A percentile compares a stretch with the other conserved stretches of the same genome.
These are phyloP conservation scores for Eurosta solidaginis DNA, from an alignment of 1,140 invertebrate species.

Conservation along the genomic window DNA sequence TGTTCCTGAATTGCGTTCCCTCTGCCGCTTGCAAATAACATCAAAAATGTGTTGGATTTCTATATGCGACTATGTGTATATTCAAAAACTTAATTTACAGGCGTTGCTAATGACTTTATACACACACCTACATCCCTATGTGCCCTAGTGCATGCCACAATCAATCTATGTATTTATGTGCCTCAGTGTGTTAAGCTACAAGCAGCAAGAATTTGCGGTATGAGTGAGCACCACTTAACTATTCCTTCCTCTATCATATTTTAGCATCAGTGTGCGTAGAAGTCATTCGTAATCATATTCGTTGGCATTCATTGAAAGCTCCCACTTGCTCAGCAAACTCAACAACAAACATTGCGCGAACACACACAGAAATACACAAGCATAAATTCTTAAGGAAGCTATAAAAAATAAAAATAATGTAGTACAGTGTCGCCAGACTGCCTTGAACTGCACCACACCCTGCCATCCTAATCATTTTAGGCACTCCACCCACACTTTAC, in stretches of 20 bases:
- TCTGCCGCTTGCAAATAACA: no score
- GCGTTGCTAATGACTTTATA: constrained; percentile 34
- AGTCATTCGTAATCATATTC: background rate
- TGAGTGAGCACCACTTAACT: constrained; percentile 37
- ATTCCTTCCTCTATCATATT: constrained; percentile 38
- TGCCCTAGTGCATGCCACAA: background rate
- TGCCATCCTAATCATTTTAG: background rate
- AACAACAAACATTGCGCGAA: background rate
- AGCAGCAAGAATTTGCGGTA: constrained; percentile 32
- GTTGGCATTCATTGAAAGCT: background rate
- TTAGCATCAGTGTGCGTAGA: constrained; percentile 28
- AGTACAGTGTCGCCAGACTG: background rate
- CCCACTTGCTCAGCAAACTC: no score
- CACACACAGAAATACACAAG: background rate
- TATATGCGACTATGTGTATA: background rate
- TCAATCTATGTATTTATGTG: background rate
- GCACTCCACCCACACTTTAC: background rate
- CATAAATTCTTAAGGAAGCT: no score
- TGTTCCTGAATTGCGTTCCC: background rate
- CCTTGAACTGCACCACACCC: constrained; percentile 10
- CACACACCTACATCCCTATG: background rate
- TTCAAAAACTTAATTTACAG: constrained; percentile 33
- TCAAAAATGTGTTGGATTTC: background rate
- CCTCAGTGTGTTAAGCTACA: background rate
- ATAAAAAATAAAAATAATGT: background rate